Evolutionary conservation across 2,113 vertebrate species (phyloP), one percentile per base, ranked within the genome.

Genomic region (Rallus limicola): DNA sequence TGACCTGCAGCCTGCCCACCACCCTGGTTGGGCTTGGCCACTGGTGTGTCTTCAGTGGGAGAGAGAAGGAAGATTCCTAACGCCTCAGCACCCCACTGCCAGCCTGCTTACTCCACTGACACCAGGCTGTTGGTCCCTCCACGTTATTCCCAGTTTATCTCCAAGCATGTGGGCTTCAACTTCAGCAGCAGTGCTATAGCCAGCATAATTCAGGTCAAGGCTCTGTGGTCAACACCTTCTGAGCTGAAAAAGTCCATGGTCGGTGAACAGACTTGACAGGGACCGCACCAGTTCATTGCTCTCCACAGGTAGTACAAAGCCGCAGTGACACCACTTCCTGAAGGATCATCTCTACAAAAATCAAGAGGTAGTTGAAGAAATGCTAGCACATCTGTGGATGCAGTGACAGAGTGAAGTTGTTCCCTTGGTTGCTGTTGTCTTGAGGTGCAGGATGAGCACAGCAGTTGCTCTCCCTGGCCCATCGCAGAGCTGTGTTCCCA

Each of bases 201-300:
- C 63, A 33, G 11, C 3, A 1, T 63, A 24, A n/a, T 14, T 64
- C 19, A 33, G 31, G 31, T 77, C 64, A 34, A 6, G 18, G n/a
- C 50, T 48, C 38, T 50, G 31, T 33, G 33, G 21, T 14, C 11
- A 10, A 7, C 20, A 2, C 20, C 5, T 6, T 34, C 31, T 10
- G 31, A 58, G 59, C 31, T 10, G 10, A 29, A 24, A 67, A 69
- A n/a, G 16, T 2, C 1, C 0, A 0, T 34, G 50, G 16, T 15
- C 34, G 1, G 0, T 11, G 75, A 67, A 16, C 24, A 26, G n/a
- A 17, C 34, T 20, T 31, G 26, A 48, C 3, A 1, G 1, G 64
- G 72, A 62, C 31, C 9, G 58, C 6, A 0, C 6, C 28, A 9
- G 19, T 76, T 82, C 46, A 5, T 10, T 12, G 33, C 21, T 26